phyloP scores from a whole-genome alignment of 2,113 vertebrate genomes.

The Glareola pratincola region DNA sequence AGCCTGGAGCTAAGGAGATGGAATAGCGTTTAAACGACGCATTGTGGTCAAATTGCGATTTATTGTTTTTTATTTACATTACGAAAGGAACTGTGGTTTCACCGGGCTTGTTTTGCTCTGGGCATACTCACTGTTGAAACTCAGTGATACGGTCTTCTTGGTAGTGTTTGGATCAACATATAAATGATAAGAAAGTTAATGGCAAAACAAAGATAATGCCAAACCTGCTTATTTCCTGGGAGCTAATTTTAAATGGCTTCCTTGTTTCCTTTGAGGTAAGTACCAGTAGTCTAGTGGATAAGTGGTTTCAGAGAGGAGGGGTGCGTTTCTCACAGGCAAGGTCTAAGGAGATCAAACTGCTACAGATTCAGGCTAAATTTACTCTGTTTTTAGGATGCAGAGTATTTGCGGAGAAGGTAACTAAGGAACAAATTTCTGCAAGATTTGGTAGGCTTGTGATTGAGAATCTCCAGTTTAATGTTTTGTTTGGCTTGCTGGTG shows the following conservation, averaged over 20 bases:
- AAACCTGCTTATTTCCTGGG: background rate
- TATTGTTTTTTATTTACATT: accelerated
- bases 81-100: background rate
- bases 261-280: background rate
- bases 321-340: background rate
- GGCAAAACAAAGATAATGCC: background rate
- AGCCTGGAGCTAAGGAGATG: background rate
- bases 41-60: background rate
- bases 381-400: background rate
- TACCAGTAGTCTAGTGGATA: background rate
- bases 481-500: background rate
- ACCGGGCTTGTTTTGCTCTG: background rate
- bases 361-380: background rate
- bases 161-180: background rate
- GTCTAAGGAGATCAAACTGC: background rate
- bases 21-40: background rate
- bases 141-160: accelerated
- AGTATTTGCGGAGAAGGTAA: background rate
- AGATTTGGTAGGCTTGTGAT: background rate
- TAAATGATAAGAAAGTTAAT: background rate
- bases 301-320: background rate
- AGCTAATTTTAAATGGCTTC: background rate
- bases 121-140: accelerated
- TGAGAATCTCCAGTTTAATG: background rate
- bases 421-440: background rate